phyloP scores from a whole-genome alignment of 2,113 vertebrate species.

The Limanda limanda region DNA sequence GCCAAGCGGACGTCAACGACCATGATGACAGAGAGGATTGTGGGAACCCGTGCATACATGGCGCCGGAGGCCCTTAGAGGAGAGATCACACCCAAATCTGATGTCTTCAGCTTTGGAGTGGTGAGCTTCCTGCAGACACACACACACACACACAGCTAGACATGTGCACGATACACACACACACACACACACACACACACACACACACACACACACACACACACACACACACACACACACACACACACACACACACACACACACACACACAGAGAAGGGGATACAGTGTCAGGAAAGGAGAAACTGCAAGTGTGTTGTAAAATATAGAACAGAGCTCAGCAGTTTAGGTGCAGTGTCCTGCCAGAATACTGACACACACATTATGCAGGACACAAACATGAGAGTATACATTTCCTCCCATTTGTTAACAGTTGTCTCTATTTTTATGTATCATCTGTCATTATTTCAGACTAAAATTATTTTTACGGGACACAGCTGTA shows the following conservation, averaged over 20 bases:
- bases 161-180: too few species aligned
- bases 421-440: constrained; percentile 29
- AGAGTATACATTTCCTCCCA: constrained; percentile 1
- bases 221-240: too few species aligned
- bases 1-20: constrained; percentile 81
- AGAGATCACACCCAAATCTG: constrained; percentile 94
- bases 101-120: constrained; percentile 97
- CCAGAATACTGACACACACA: constrained; percentile 39
- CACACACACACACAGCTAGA: background rate
- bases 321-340: constrained; percentile 37
- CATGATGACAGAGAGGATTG: constrained; percentile 91
- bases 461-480: too few species aligned
- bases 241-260: background rate
- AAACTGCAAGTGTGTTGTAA: constrained; percentile 37
- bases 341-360: constrained; percentile 12
- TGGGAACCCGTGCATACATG: constrained; percentile 97
- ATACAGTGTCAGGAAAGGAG: constrained; percentile 12
- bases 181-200: too few species aligned
- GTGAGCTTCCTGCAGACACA: constrained; percentile 76
- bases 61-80: constrained; percentile 94
- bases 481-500: too few species aligned
- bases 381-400: constrained; percentile 26
- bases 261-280: background rate
- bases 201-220: too few species aligned
- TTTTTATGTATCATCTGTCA: background rate